Conservation (phyloP, 2,797 vertebrate genomes). For the Phalanger gymnotis region DNA sequence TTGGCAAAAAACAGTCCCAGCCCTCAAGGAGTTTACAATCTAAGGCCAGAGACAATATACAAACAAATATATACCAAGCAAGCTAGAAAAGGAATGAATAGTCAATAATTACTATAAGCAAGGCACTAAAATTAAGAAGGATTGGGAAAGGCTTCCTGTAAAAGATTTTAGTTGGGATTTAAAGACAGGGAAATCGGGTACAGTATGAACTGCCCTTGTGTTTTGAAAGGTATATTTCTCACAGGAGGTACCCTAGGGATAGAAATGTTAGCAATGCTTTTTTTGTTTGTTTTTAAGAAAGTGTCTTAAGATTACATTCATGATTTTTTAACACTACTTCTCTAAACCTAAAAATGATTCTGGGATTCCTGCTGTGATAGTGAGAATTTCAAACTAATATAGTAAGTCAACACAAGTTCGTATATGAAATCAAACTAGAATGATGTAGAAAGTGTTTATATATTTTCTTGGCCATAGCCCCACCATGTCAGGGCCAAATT, state of each 20-base stretch:
- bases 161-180: background rate
- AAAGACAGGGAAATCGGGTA: background rate
- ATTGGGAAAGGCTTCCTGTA: background rate
- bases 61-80: background rate
- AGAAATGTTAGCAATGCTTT: constrained; percentile 6
- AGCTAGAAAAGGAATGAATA: background rate
- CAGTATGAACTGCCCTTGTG: background rate
- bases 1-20: background rate
- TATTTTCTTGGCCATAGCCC: constrained; percentile 48
- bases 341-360: constrained; percentile 18
- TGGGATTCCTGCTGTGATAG: background rate
- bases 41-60: background rate
- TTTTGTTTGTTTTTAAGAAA: constrained; percentile 13
- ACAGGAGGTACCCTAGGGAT: background rate
- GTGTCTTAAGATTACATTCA: background rate
- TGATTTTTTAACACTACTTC: background rate
- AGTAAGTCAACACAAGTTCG: constrained; percentile 19
- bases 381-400: constrained; percentile 18
- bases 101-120: background rate
- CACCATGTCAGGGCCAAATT: constrained; percentile 17
- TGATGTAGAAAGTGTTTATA: constrained; percentile 54
- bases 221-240: constrained; percentile 26
- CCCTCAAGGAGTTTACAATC: background rate
- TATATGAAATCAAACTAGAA: constrained; percentile 39
- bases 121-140: background rate